These are phyloP conservation scores for Craterocephalus amniculus DNA, from an alignment of 2,797 vertebrate species.

Conservation along the genomic window DNA sequence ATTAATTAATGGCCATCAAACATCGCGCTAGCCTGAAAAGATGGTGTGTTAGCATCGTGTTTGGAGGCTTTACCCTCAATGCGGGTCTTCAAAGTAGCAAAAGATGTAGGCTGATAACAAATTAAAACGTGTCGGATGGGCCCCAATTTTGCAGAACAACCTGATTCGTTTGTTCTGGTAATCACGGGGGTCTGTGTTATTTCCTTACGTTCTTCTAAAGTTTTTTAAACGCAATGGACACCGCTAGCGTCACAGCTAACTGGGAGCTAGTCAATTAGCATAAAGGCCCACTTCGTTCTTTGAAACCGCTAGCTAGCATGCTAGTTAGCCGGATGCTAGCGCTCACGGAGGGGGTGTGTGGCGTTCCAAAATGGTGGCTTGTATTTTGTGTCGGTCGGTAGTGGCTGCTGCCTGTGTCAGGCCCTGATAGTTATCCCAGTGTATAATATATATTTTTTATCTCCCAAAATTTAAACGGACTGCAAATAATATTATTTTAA, in stretches of 20 bases:
- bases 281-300: constrained; percentile 24
- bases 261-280: constrained; percentile 50
- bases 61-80: constrained; percentile 32
- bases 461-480: not conserved
- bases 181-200: not conserved
- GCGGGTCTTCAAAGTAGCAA: constrained; percentile 39
- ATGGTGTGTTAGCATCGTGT: constrained; percentile 58
- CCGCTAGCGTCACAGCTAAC: constrained; percentile 34
- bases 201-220: rapidly evolving
- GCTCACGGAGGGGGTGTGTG: constrained; percentile 80
- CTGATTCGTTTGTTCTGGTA: too few relatives aligned
- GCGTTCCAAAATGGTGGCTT: constrained; percentile 86
- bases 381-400: constrained; percentile 75
- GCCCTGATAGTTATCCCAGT: constrained; percentile 41
- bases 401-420: constrained; percentile 34
- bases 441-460: not conserved
- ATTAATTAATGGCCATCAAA: not conserved
- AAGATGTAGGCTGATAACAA: not conserved
- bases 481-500: rapidly evolving
- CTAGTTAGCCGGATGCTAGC: constrained; percentile 68
- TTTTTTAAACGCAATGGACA: constrained; percentile 2
- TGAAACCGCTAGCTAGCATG: constrained; percentile 61
- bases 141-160: too few relatives aligned
- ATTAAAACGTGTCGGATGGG: not conserved
- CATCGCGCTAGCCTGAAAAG: constrained; percentile 2